A percentile compares a stretch with the other conserved stretches of the same genome.
Conservation (phyloP, 2,113 vertebrate genomes). For the Poeciliopsis turrubarensis region DNA sequence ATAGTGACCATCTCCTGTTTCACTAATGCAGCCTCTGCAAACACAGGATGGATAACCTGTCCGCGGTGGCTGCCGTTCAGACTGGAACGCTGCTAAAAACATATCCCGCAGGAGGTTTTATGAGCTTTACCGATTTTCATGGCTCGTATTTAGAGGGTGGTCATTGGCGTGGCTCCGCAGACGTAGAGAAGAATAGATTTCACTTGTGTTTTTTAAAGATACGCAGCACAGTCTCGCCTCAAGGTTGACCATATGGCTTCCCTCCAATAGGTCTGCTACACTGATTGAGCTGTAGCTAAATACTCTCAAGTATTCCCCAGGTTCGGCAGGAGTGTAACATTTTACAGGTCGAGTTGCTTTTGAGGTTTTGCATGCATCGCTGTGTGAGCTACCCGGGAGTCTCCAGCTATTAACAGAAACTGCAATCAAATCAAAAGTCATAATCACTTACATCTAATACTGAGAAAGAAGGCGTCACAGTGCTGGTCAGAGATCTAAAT, state of each 20-base stretch:
- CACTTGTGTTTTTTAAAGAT: slow-evolving; percentile 23
- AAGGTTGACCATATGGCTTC: slow-evolving; percentile 34
- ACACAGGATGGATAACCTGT: slow-evolving; percentile 49
- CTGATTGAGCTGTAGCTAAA: slow-evolving; percentile 41
- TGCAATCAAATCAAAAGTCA: slow-evolving; percentile 14
- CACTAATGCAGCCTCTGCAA: slow-evolving; percentile 42
- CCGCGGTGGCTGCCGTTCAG: slow-evolving; percentile 40
- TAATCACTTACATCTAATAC: slow-evolving; percentile 10
- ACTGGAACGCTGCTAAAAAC: slow-evolving; percentile 32
- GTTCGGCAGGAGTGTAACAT: slow-evolving; percentile 27
- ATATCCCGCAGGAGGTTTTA: slow-evolving; percentile 45
- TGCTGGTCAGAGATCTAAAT: background rate
- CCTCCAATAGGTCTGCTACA: slow-evolving; percentile 18
- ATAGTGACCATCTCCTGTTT: slow-evolving; percentile 49
- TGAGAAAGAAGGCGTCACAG: background rate
- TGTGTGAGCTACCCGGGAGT: slow-evolving; percentile 31
- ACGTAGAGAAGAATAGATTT: slow-evolving; percentile 45
- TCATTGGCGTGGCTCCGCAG: slow-evolving; percentile 31
- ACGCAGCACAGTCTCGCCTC: slow-evolving; percentile 32
- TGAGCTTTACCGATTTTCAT: slow-evolving; percentile 27
- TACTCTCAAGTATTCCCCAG: slow-evolving; percentile 27
- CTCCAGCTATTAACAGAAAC: too few species aligned
- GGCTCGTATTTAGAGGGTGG: slow-evolving; percentile 37
- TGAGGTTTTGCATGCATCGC: slow-evolving; percentile 13
- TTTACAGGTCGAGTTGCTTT: slow-evolving; percentile 47